Base-by-base conservation (phyloP, 2,797 vertebrate species). In the Hippoglossus hippoglossus region DNA sequence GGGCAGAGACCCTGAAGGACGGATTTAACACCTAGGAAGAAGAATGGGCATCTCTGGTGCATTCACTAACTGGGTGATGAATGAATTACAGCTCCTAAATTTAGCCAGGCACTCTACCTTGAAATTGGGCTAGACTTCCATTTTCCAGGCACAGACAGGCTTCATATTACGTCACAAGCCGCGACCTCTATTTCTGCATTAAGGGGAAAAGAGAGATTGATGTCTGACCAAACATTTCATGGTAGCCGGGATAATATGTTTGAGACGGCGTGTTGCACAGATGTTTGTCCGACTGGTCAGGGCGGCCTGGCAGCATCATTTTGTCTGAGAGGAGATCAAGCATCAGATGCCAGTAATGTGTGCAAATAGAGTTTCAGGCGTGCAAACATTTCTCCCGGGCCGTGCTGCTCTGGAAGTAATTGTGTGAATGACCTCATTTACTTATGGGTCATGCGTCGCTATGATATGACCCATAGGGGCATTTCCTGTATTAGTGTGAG, bases 81-180 rank as follows among this genome's bases (percentile, higher is more conserved):
- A 94, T 94, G 93, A 94, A 93, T 94, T 94, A 94, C 92, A 73
- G 85, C 87, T 87, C 80, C 90, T 91, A 91, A 92, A 93, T 94
- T 92, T 93, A 93, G 91, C 89, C 75, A 57, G 80, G 89, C 92
- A 92, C 92, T 89, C 92, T 94, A 95, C 94, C 95, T 94, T 95
- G 94, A 94, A 94, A 93, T 92, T 89, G 58, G 84, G 88, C 89
- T 81, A 80, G 89, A 86, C 89, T 89, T 92, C 88, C 82, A 91
- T 93, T 87, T 86, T 79, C 11, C 67, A 65, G 71, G 82, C 65
- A 58, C 18, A 76, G 85, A 81, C 87, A 68, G 87, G 81, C 85
- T 74, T 73, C 80, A 72, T 81, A 81, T 91, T 89, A 87, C 77
- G 75, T 93, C 87, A 91, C 72, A 71, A 88, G 87, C 78, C 72